Percentiles rank a stretch among this genome's conserved stretches.
These are phyloP conservation scores for Rhinoraja longicauda DNA, from an alignment of 2,797 vertebrate genomes.

Conservation along the genomic window DNA sequence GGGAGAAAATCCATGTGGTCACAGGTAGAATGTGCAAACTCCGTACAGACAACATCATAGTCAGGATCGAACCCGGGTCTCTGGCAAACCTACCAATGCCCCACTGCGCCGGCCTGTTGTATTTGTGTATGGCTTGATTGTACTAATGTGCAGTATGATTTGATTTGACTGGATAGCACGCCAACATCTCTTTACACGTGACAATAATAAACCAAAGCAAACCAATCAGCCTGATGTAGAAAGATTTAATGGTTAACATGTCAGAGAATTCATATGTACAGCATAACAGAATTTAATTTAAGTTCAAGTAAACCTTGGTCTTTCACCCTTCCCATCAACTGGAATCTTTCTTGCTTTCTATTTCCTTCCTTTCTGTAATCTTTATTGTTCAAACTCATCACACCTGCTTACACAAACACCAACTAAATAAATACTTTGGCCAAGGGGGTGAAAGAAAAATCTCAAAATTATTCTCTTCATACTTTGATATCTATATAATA, in stretches of 20 bases:
- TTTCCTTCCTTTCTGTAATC: conserved; percentile 43
- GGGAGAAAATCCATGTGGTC: no score
- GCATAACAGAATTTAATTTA: neutral
- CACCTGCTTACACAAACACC: neutral
- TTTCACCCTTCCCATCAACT: conserved; percentile 39
- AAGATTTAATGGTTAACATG: neutral
- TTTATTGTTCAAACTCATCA: conserved; percentile 5
- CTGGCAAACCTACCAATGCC: no score
- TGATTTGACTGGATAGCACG: no score
- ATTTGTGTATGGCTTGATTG: no score
- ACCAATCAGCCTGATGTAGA: no score
- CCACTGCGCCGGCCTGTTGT: no score
- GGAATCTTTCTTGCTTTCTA: conserved; percentile 44
- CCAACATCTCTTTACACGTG: no score
- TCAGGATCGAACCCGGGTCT: no score
- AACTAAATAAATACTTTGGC: neutral
- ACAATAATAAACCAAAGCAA: no score
- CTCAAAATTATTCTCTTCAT: conserved; percentile 40
- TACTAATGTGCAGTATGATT: no score
- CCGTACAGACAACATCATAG: no score
- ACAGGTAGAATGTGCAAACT: no score
- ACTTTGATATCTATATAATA: conserved; percentile 41
- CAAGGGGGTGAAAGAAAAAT: neutral
- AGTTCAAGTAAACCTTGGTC: neutral
- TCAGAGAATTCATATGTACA: neutral